phyloP scores from a whole-genome alignment of 2,888 invertebrate species.

The Camponotus fellah region DNA sequence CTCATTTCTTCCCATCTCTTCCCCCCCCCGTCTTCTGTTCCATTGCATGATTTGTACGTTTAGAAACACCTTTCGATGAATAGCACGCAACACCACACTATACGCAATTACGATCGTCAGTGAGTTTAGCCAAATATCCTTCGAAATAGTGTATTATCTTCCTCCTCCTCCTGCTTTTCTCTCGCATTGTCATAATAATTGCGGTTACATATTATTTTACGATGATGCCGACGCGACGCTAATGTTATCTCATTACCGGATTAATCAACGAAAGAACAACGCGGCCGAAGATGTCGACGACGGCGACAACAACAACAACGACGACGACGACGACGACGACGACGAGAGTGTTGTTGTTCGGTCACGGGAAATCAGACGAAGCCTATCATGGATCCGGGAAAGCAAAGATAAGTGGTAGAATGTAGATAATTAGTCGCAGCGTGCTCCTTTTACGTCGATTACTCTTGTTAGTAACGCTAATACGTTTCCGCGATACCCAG shows the following conservation, averaged over 20 bases:
- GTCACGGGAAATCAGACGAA: slow-evolving; percentile 76
- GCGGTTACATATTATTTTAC: slow-evolving; percentile 80
- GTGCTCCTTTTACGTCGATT: slow-evolving; percentile 76
- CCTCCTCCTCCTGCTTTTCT: slow-evolving; percentile 53
- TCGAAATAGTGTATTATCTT: slow-evolving; percentile 74
- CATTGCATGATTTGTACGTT: slow-evolving; percentile 81
- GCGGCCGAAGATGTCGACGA: slow-evolving; percentile 70
- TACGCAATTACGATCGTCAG: slow-evolving; percentile 73
- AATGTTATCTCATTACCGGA: slow-evolving; percentile 81
- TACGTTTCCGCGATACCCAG: slow-evolving; percentile 73
- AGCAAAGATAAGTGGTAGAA: slow-evolving; percentile 79
- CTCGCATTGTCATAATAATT: slow-evolving; percentile 68
- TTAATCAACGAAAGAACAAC: slow-evolving; percentile 77
- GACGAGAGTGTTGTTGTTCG: slow-evolving; percentile 67
- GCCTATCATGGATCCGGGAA: slow-evolving; percentile 78
- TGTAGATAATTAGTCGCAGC: slow-evolving; percentile 79
- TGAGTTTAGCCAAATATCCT: slow-evolving; percentile 74
- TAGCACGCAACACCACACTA: slow-evolving; percentile 81
- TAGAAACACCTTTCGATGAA: slow-evolving; percentile 82
- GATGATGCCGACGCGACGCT: slow-evolving; percentile 79
- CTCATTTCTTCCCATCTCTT: slow-evolving; percentile 51
- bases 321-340: slow-evolving; percentile 63
- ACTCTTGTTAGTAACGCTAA: slow-evolving; percentile 68
- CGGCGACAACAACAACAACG: slow-evolving; percentile 55
- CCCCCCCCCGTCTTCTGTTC: slow-evolving; percentile 54